Evolutionary conservation across 1,140 invertebrate species (phyloP).

Genomic region (Trichonephila clavipes): DNA sequence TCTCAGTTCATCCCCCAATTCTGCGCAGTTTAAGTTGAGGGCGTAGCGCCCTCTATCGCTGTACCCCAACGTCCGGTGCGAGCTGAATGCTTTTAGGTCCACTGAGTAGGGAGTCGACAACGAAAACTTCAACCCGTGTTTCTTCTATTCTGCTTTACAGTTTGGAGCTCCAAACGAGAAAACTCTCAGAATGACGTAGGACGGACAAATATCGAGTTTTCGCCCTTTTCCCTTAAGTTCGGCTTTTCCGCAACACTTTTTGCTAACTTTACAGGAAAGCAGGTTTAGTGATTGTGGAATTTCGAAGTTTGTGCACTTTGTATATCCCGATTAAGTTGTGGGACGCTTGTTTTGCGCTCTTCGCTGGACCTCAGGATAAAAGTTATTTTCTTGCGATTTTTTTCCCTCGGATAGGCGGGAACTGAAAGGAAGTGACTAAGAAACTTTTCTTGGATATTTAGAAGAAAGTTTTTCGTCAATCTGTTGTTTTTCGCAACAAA

Average conservation of each 20-base stretch:
- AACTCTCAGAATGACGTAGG: conserved; percentile 65
- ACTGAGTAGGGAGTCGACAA: conserved; percentile 69
- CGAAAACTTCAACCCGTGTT: conserved; percentile 71
- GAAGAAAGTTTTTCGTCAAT: neutral
- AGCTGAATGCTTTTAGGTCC: conserved; percentile 44
- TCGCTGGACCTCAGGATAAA: conserved; percentile 46
- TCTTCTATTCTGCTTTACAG: conserved; percentile 38
- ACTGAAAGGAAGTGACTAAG: neutral
- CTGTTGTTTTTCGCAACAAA: neutral
- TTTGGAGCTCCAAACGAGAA: conserved; percentile 29
- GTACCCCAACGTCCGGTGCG: conserved; percentile 60
- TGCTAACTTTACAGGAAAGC: neutral
- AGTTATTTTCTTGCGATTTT: conserved; percentile 34
- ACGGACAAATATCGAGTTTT: conserved; percentile 30
- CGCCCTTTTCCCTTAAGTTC: conserved; percentile 60
- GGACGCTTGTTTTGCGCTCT: conserved; percentile 63
- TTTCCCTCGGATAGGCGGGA: neutral
- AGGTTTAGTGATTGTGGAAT: conserved; percentile 9
- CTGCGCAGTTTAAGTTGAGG: conserved; percentile 73
- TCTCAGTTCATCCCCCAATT: conserved; percentile 63
- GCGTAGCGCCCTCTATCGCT: conserved; percentile 66
- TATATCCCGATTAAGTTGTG: conserved; percentile 38
- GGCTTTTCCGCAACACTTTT: conserved; percentile 40
- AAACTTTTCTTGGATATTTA: neutral
- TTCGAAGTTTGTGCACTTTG: conserved; percentile 16